Evolutionary conservation across 2,888 invertebrate species (phyloP), one percentile per base, ranked within the genome.

Genomic region (Neoscelio sp.): DNA sequence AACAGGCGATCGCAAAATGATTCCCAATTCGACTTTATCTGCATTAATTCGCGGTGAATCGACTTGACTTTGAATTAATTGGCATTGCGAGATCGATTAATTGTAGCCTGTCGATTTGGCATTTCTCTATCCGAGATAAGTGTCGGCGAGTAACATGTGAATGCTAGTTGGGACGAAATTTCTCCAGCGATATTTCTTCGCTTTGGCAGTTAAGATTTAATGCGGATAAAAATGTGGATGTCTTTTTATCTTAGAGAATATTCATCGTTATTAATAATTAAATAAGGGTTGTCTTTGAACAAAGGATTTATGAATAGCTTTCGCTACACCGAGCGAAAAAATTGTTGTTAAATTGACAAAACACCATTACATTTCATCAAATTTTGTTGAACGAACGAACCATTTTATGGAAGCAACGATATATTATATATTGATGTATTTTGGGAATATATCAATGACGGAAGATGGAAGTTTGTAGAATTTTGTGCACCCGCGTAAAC

Each of bases 91-190:
- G 58, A 77, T 70, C 77, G 70, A 70, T 77, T 71, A 77, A 78
- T 78, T 78, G 73, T 78, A 73, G 46, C 46, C 67, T 67, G 78
- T 78, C 78, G 78, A 78, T 40, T 60, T 23, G 65, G 58, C 62
- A 58, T 77, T 78, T 60, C 50, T 71, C 78, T 52, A 65, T 65
- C 62, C 54, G 60, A 78, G 65, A 78, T 78, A 73, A 78, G 71
- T 65, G 35, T 65, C 52, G 58, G 65, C 60, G 46, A 64, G 71
- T 52, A 77, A 77, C 58, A 52, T 58, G 71, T 71, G 77, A 77
- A 77, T 77, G 70, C 58, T 65, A 65, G 77, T 71, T 64, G 50
- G 50, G 38, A 65, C 46, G 71, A 77, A 77, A 54, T 76, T 70
- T 77, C 64, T 40, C 10, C 56, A 40, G 10, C 64, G 44, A 77